Base-by-base conservation (phyloP, 2,888 invertebrate genomes). In the Osedax fenrisi region DNA sequence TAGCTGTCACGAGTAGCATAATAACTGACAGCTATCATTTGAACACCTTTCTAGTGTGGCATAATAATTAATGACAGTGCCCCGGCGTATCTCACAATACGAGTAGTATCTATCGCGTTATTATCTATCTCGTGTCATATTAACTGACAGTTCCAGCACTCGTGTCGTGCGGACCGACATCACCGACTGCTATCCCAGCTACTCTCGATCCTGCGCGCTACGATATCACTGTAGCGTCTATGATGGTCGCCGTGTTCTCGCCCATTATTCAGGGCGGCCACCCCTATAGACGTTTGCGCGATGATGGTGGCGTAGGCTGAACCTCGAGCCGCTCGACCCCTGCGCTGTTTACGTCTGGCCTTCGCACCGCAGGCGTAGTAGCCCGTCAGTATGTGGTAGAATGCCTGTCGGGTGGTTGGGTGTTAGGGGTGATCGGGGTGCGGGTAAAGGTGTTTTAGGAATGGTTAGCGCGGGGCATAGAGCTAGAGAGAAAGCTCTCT, bases 331-430 rank as follows among this genome's bases (percentile, higher is more conserved):
- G 56, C 13, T 26, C 24, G 66, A 21, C 24, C 23, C 1, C 72
- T 62, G 26, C 21, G 62, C 25, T 17, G 61, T 0, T 26, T 26
- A 21, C 62, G 26, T 0, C 74, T 24, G 2, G 21, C 74, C 3
- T 26, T 22, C 27, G 25, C 67, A 1, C 27, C 62, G 67, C 41
- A 41, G 10, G 41, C 41, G 41, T 82, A 77, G 73, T 81, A 41
- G 64, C 79, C 78, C n/a, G 79, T 79, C 2, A 84, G 78, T 23
- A 84, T 82, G 27, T 79, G 79, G 64, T 81, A 79, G 77, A 84
- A 83, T 10, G 83, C 81, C 23, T 80, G 75, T 3, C 83, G 78
- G 41, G 41, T 5, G 17, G 17, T 41, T 10, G 17, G 17, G 10
- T 5, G 41, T 41, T 41, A 41, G 41, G 5, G 17, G 5, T 10